Percentiles rank a stretch among this genome's conserved stretches.
Conservation (phyloP, 1,140 invertebrate genomes). For the Coenobita brevimanus region DNA sequence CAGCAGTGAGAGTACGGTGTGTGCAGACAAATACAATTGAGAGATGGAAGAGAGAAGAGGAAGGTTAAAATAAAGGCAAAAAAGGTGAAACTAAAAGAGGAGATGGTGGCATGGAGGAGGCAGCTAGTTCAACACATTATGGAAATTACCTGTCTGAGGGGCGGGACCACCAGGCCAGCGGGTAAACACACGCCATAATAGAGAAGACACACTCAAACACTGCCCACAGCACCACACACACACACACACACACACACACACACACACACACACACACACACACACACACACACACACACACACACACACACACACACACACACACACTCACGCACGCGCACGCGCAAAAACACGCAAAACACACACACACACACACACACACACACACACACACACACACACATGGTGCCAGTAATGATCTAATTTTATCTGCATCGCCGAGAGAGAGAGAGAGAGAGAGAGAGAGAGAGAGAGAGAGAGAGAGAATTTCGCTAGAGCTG, state of each 20-base stretch:
- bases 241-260: slow-evolving; percentile 12
- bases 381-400: not conserved
- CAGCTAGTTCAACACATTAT: slow-evolving; percentile 31
- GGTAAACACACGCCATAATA: slow-evolving; percentile 33
- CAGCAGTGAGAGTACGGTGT: not conserved
- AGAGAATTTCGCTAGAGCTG: no score
- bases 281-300: slow-evolving; percentile 34
- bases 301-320: slow-evolving; percentile 4
- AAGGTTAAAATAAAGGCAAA: no score
- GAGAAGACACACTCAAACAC: slow-evolving; percentile 30
- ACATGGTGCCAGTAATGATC: not conserved
- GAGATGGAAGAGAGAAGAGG: not conserved
- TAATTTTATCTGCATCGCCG: no score
- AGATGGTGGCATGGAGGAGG: not conserved
- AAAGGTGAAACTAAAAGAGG: no score
- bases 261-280: slow-evolving; percentile 37
- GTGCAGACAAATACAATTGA: not conserved
- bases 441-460: no score
- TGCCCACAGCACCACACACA: not conserved
- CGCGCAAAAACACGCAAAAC: no score
- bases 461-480: no score
- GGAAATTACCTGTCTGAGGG: slow-evolving; percentile 36
- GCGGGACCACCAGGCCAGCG: not conserved
- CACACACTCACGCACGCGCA: no score
- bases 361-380: no score